phyloP scores from a whole-genome alignment of 2,113 vertebrate genomes.

The Scomber scombrus region DNA sequence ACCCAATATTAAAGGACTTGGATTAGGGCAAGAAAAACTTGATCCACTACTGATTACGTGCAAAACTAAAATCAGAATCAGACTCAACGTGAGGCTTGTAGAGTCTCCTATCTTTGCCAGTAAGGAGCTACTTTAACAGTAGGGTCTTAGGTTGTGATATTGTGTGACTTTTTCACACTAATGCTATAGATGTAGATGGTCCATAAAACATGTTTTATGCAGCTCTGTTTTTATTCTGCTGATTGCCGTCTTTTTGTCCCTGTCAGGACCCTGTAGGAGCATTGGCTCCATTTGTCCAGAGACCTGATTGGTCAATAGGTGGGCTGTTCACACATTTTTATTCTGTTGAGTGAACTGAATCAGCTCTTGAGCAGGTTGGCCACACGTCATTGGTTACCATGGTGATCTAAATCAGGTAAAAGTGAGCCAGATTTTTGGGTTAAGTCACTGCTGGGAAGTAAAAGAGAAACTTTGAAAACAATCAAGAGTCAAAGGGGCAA shows the following conservation, averaged over 20 bases:
- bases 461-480: neutral
- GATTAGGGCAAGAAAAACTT: no score
- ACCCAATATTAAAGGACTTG: no score
- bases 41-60: no score
- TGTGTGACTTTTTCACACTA: no score
- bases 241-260: neutral
- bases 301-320: neutral
- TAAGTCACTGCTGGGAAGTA: neutral
- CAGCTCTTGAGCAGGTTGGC: neutral
- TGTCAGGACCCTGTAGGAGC: neutral
- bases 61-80: no score
- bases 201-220: no score
- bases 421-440: neutral
- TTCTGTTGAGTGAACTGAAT: neutral
- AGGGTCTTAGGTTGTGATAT: no score
- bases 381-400: slow-evolving; percentile 9
- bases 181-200: no score
- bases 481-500: neutral
- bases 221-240: neutral
- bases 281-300: neutral
- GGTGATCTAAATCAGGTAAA: slow-evolving; percentile 18
- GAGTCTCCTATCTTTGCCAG: no score
- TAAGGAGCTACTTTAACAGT: no score
- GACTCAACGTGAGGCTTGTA: no score
- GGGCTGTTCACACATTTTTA: slow-evolving; percentile 3